Evolutionary conservation across 2,113 vertebrate genomes (phyloP).

Genomic region (Psettodes erumei): DNA sequence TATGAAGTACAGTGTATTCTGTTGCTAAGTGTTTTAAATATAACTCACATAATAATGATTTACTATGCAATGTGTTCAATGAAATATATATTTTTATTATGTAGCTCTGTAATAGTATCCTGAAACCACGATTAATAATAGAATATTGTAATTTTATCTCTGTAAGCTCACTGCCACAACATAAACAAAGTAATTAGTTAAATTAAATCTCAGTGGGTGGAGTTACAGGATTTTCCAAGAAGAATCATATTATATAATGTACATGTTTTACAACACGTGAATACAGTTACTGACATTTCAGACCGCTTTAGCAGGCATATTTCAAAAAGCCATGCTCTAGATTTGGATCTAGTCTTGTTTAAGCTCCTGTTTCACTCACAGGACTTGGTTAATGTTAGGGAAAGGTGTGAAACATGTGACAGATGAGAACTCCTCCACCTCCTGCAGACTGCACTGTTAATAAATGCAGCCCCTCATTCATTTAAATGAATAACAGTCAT

Average conservation of each 20-base stretch:
- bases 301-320: no score
- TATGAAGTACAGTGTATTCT: background rate
- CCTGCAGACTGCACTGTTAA: background rate
- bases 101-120: background rate
- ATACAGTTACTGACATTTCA: no score
- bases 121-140: conserved; percentile 2
- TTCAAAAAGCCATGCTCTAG: no score
- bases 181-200: background rate
- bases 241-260: no score
- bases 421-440: no score
- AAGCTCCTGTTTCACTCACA: background rate
- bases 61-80: background rate
- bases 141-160: background rate
- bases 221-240: background rate
- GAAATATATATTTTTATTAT: background rate
- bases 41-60: background rate
- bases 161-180: background rate
- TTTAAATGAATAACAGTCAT: background rate
- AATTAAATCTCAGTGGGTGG: background rate
- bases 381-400: background rate
- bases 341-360: no score
- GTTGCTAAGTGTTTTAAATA: background rate
- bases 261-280: no score
- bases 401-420: no score
- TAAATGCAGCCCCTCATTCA: background rate